Percentiles rank a stretch among this genome's conserved stretches.
phyloP scores from a whole-genome alignment of 2,888 invertebrate genomes.

The Noctua pronuba region DNA sequence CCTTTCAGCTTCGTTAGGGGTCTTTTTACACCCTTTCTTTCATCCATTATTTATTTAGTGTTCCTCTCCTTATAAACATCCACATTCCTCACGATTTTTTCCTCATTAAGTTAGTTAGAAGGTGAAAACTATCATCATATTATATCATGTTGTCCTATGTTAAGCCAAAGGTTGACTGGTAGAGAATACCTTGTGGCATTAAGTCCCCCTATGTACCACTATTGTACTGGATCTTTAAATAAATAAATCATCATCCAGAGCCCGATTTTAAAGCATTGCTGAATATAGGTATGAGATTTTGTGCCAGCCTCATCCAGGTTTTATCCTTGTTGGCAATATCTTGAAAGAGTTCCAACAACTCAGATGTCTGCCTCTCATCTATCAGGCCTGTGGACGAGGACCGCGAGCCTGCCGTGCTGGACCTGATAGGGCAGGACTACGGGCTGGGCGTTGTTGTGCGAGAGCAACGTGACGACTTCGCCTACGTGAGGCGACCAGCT shows the following conservation, averaged over 20 bases:
- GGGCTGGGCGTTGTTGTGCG: conserved; percentile 89
- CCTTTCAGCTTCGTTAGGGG: no score
- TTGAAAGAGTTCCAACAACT: background rate
- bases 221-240: no score
- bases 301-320: background rate
- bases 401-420: conserved; percentile 43
- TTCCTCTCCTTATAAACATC: background rate
- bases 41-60: background rate
- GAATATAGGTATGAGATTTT: background rate
- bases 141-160: no score
- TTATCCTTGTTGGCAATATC: background rate
- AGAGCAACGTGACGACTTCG: conserved; percentile 88
- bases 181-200: no score
- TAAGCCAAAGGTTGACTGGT: no score
- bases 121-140: background rate
- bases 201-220: background rate
- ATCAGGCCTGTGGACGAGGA: conserved; percentile 47
- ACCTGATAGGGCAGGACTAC: conserved; percentile 53
- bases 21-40: no score
- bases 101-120: background rate
- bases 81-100: background rate
- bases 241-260: background rate
- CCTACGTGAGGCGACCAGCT: conserved; percentile 83
- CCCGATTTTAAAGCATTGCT: background rate
- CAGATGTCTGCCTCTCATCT: background rate